Evolutionary conservation across 2,888 invertebrate genomes (phyloP).

Genomic region (Stramonita haemastoma): DNA sequence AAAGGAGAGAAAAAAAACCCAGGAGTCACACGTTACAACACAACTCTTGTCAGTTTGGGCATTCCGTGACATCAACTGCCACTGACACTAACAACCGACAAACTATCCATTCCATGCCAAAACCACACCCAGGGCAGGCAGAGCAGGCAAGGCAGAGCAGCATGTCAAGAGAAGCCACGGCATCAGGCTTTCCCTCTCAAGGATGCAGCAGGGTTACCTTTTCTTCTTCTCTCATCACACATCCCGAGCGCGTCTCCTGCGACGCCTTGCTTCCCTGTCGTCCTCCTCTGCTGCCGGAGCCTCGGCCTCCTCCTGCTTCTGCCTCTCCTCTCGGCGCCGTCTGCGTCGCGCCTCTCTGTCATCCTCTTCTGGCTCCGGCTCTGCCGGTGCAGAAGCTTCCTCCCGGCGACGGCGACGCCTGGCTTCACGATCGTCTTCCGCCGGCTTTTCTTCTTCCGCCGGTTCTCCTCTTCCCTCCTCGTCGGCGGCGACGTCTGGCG

Average conservation of each 20-base stretch:
- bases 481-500: background rate
- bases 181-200: constrained; percentile 13
- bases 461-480: background rate
- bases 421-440: constrained; percentile 44
- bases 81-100: background rate
- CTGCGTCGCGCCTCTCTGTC: constrained; percentile 53
- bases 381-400: constrained; percentile 41
- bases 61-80: too few relatives aligned
- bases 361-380: constrained; percentile 48
- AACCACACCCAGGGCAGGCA: background rate
- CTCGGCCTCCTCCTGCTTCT: constrained; percentile 50
- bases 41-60: background rate
- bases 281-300: constrained; percentile 40
- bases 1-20: background rate
- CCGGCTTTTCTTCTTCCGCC: constrained; percentile 21
- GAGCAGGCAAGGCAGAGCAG: too few relatives aligned
- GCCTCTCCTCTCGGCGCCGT: constrained; percentile 51
- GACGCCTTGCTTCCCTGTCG: constrained; percentile 43
- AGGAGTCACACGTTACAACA: background rate
- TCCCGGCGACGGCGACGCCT: constrained; percentile 45
- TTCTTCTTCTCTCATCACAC: background rate
- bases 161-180: background rate
- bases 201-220: background rate
- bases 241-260: constrained; percentile 37
- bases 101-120: background rate